phyloP scores from a whole-genome alignment of 1,140 invertebrate genomes.

The Amyelois transitella region DNA sequence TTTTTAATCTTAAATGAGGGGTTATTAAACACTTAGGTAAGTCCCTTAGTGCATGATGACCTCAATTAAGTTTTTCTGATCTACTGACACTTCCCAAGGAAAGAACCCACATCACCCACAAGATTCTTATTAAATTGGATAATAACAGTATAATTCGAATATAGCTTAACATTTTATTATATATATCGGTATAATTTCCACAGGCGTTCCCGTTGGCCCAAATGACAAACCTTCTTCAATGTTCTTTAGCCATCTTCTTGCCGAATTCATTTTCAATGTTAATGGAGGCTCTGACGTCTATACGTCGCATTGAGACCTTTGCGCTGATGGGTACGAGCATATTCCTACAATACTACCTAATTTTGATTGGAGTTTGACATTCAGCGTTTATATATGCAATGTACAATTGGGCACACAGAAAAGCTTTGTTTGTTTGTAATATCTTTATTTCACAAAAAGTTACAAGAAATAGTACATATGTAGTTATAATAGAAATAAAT shows the following conservation, averaged over 20 bases:
- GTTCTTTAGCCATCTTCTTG: constrained; percentile 78
- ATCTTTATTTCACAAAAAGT: too few species aligned
- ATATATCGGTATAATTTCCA: constrained; percentile 25
- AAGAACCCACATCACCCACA: background rate
- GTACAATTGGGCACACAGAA: too few species aligned
- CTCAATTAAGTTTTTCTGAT: too few species aligned
- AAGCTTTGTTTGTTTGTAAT: too few species aligned
- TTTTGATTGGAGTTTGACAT: too few species aligned
- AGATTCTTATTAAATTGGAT: background rate
- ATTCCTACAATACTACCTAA: too few species aligned
- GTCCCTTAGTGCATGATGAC: too few species aligned
- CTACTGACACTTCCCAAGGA: too few species aligned
- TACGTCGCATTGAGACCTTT: constrained; percentile 47
- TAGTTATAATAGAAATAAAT: too few species aligned
- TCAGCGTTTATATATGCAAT: too few species aligned
- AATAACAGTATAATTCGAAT: background rate
- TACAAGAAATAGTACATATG: too few species aligned
- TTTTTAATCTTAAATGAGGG: background rate
- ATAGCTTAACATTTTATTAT: background rate
- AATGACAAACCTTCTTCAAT: constrained; percentile 69
- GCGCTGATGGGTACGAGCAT: constrained; percentile 53
- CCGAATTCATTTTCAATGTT: constrained; percentile 79
- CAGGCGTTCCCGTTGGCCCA: constrained; percentile 70
- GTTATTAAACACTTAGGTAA: background rate
- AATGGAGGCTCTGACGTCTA: constrained; percentile 51